phyloP scores from a whole-genome alignment of 2,113 vertebrate genomes.

The Azemiops feae region DNA sequence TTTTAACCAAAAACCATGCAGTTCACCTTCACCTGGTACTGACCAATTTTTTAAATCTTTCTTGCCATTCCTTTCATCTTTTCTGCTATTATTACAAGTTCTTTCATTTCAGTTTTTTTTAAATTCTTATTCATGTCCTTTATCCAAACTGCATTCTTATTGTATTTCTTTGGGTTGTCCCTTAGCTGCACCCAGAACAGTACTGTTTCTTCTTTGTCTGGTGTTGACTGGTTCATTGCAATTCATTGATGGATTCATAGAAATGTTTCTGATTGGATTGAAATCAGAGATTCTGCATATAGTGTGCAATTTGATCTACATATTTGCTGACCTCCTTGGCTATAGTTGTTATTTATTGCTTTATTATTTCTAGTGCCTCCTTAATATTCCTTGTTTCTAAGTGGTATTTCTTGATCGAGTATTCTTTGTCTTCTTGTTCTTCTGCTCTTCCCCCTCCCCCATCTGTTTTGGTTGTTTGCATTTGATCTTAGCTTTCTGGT shows the following conservation, averaged over 20 bases:
- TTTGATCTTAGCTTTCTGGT: background rate
- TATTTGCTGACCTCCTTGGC: background rate
- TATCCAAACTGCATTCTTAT: background rate
- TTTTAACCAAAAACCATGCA: background rate
- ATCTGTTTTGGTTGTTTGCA: background rate
- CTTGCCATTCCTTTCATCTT: background rate
- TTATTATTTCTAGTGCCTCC: background rate
- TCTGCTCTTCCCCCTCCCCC: background rate
- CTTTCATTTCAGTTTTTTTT: background rate
- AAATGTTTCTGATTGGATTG: background rate
- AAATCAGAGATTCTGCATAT: background rate
- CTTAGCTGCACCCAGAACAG: background rate
- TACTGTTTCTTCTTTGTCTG: background rate
- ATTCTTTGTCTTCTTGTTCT: background rate
- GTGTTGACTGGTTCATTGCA: background rate
- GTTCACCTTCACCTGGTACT: background rate
- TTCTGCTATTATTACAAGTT: background rate
- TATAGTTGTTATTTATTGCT: background rate
- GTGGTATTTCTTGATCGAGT: background rate
- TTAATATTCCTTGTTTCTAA: background rate
- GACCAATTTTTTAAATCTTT: background rate
- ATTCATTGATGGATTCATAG: background rate
- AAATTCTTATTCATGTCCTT: background rate
- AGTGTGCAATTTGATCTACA: background rate
- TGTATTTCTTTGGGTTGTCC: background rate